Base-by-base conservation (phyloP, 1,140 invertebrate species). In the Samia ricini region DNA sequence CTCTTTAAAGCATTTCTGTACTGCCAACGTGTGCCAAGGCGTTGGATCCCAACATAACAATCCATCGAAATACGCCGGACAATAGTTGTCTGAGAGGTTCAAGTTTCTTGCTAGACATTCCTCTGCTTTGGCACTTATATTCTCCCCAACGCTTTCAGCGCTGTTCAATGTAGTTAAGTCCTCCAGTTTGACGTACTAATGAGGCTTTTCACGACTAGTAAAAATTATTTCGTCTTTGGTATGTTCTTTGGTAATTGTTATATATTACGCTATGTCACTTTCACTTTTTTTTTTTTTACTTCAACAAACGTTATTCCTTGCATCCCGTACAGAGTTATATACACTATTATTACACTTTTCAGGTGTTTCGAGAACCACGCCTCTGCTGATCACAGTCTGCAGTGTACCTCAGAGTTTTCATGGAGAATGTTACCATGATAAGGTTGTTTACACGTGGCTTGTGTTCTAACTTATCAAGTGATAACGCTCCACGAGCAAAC, bases 11-110 rank as follows among this genome's bases (percentile, higher is more conserved):
- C 96, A 97, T 2, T 94, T 92, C 59, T 96, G 89, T 0, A 92
- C 75, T 1, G 94, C 94, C 21, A 92, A 68, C 0, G 91, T 92
- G 18, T 93, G 93, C 42, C 93, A 92, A 0, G 88, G 90, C 1
- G 96, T 95, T 0, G 92, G 89, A 0, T 94, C 95, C 96, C 96
- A 97, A 76, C 96, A 97, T 0, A 95, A 88, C 2, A 96, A 78
- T 3, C 92, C 92, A 83, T 97, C 96, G 89, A 93, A 96, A 49
- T 92, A 92, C 2, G 90, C 85, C 8, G 91, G 91, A 76, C 94
- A 95, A 61, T 74, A 83, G 60, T 85, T 84, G 1, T 72, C 74
- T 6, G 77, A 71, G n/a, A 83, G 33, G 50, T 81, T 76, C 48
- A 75, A 48, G 59, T 89, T 85, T 58, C 74, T 78, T 56, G 67